Conservation (phyloP, 2,888 invertebrate genomes). For the Unio pictorum region DNA sequence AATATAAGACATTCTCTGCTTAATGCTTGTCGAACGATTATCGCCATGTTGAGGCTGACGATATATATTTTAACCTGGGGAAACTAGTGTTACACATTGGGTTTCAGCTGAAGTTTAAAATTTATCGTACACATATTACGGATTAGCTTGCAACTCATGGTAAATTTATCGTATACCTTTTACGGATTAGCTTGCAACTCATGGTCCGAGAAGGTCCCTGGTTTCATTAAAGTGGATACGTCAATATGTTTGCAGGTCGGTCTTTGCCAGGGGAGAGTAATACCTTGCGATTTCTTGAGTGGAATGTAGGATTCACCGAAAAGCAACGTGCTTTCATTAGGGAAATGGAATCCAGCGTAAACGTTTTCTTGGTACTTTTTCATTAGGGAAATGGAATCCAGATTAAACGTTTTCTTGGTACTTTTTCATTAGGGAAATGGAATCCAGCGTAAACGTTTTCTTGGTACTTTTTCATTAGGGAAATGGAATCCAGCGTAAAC, state of each 20-base stretch:
- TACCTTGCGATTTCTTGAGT: constrained; percentile 6
- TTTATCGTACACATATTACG: constrained; percentile 8
- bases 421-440: constrained; percentile 3
- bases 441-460: background rate
- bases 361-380: background rate
- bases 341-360: background rate
- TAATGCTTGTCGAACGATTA: too few relatives aligned
- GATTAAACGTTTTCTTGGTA: constrained; percentile 2
- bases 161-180: constrained; percentile 10
- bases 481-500: too few relatives aligned
- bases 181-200: constrained; percentile 3
- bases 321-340: constrained; percentile 1
- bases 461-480: too few relatives aligned
- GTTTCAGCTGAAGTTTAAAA: constrained; percentile 9
- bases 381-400: background rate
- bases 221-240: constrained; percentile 1
- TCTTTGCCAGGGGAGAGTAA: constrained; percentile 14
- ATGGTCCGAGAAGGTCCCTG: constrained; percentile 4
- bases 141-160: constrained; percentile 1
- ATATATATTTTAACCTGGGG: constrained; percentile 9
- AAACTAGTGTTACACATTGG: constrained; percentile 7
- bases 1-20: too few relatives aligned
- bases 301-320: constrained; percentile 1
- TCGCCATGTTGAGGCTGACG: background rate
- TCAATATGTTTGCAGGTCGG: constrained; percentile 14